These are phyloP conservation scores for Oedothorax gibbosus DNA, from an alignment of 1,140 invertebrate species.

Conservation along the genomic window DNA sequence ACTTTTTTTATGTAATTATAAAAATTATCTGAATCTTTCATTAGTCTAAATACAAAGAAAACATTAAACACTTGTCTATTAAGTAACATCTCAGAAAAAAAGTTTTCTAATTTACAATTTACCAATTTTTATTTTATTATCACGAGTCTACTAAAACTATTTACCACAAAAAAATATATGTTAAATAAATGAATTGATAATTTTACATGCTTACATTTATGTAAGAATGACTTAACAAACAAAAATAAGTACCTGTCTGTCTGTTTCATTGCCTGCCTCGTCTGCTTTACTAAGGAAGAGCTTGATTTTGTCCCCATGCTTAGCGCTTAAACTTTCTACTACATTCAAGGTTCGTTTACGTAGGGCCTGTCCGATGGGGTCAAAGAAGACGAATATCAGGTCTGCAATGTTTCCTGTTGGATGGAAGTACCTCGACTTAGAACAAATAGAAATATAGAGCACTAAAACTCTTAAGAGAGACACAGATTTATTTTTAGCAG, in stretches of 20 bases:
- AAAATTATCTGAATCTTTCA: too few relatives aligned
- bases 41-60: too few relatives aligned
- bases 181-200: neutral
- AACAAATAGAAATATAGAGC: too few relatives aligned
- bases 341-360: conserved; percentile 75
- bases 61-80: too few relatives aligned
- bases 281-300: conserved; percentile 76
- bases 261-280: conserved; percentile 75
- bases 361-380: conserved; percentile 76
- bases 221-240: neutral
- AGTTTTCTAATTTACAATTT: too few relatives aligned
- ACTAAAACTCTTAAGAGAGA: too few relatives aligned
- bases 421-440: too few relatives aligned
- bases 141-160: too few relatives aligned
- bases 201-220: neutral
- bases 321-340: conserved; percentile 73
- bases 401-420: conserved; percentile 73
- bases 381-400: conserved; percentile 77
- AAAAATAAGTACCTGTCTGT: conserved; percentile 68
- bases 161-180: neutral
- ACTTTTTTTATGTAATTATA: too few relatives aligned
- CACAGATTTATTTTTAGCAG: too few relatives aligned
- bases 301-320: conserved; percentile 73
- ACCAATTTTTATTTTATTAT: too few relatives aligned
- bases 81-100: too few relatives aligned